Percentiles rank a stretch among this genome's conserved stretches.
phyloP scores from a whole-genome alignment of 2,797 vertebrate species.

The Melanotaenia pygmaea region DNA sequence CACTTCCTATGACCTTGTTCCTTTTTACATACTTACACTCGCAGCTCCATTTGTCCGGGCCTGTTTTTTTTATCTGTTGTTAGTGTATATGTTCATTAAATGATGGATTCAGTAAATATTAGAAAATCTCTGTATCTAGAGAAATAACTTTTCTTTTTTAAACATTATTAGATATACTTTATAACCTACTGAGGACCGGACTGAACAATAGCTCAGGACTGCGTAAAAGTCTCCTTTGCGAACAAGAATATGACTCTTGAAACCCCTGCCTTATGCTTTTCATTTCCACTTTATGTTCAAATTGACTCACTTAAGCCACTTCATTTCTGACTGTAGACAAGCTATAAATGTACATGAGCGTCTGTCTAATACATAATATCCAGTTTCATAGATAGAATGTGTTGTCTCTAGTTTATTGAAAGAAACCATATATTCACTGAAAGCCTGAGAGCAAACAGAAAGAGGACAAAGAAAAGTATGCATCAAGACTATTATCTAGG shows the following conservation, averaged over 20 bases:
- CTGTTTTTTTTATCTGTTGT: not conserved
- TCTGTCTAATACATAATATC: not conserved
- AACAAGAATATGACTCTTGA: not conserved
- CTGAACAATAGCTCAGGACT: not conserved
- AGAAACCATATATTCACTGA: not conserved
- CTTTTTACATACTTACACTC: slow-evolving; percentile 30
- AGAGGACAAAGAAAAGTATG: not conserved
- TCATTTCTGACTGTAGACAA: not conserved
- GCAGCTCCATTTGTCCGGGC: slow-evolving; percentile 23
- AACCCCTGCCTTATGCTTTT: not conserved
- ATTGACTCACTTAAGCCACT: not conserved
- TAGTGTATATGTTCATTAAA: not conserved
- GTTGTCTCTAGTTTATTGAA: not conserved
- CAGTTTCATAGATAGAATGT: not conserved
- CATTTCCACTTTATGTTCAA: not conserved
- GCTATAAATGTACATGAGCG: not conserved
- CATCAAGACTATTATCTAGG: not conserved
- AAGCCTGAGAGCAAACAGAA: not conserved
- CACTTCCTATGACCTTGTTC: slow-evolving; percentile 56
- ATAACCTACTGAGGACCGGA: not conserved
- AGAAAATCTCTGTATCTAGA: not conserved
- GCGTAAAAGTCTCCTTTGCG: not conserved
- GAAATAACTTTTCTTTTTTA: not conserved
- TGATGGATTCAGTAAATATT: not conserved
- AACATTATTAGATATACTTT: not conserved